Percentiles rank a stretch among this genome's conserved stretches.
Evolutionary conservation across 2,113 vertebrate species (phyloP).

Genomic region (Melanostigma gelatinosum): DNA sequence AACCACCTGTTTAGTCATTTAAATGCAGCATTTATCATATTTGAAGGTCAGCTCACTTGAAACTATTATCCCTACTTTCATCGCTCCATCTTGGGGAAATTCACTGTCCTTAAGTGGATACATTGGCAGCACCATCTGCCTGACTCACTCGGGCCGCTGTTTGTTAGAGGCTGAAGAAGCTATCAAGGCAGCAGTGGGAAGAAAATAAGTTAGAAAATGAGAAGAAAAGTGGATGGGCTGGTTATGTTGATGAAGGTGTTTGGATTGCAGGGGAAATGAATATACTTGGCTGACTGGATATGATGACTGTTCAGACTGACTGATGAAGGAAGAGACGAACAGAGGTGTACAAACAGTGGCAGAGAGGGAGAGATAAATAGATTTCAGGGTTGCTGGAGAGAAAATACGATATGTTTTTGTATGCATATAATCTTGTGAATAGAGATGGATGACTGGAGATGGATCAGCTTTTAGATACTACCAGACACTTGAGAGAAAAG

Average conservation of each 20-base stretch:
- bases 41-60: conserved; percentile 17
- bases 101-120: conserved; percentile 14
- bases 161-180: conserved; percentile 47
- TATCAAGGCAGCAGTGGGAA: conserved; percentile 28
- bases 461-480: neutral
- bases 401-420: neutral
- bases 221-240: conserved; percentile 16
- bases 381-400: neutral
- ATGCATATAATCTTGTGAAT: conserved; percentile 24
- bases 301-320: conserved; percentile 21
- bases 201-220: conserved; percentile 37
- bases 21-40: neutral
- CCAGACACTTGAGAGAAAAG: neutral
- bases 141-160: conserved; percentile 20
- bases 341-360: conserved; percentile 22
- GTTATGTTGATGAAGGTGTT: conserved; percentile 30
- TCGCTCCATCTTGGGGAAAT: conserved; percentile 20
- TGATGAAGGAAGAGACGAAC: conserved; percentile 25
- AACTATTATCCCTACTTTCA: conserved; percentile 7
- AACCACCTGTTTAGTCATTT: neutral
- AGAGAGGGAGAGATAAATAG: conserved; percentile 7
- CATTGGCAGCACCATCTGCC: conserved; percentile 27
- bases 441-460: neutral
- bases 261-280: conserved; percentile 21
- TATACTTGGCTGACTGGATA: conserved; percentile 1